Percentiles rank a stretch among this genome's conserved stretches.
phyloP scores from a whole-genome alignment of 2,888 invertebrate species.

The Caenorhabditis becei region DNA sequence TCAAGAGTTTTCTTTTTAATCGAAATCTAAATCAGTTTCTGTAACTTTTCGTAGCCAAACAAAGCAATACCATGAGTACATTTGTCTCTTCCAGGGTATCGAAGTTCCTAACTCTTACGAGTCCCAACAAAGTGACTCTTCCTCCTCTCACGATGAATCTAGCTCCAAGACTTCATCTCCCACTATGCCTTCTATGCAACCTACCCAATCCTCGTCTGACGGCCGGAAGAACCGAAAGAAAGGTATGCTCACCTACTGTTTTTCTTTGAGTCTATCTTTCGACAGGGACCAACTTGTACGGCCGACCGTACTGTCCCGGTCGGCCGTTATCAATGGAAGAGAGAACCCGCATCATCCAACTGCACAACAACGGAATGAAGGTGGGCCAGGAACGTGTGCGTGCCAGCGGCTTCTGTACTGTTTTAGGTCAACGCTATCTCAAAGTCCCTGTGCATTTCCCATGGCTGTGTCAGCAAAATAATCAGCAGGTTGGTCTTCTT shows the following conservation, averaged over 20 bases:
- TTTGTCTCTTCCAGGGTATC: constrained; percentile 50
- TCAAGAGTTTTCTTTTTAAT: too few relatives aligned
- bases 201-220: constrained; percentile 31
- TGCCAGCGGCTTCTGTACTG: constrained; percentile 36
- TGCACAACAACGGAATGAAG: constrained; percentile 79
- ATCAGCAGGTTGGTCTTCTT: constrained; percentile 72
- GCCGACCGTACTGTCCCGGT: constrained; percentile 80
- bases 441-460: constrained; percentile 79
- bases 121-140: constrained; percentile 43
- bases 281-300: constrained; percentile 79
- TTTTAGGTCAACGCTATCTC: constrained; percentile 80
- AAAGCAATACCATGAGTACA: too few relatives aligned
- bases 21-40: too few relatives aligned
- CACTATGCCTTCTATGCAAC: constrained; percentile 13
- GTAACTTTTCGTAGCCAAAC: too few relatives aligned
- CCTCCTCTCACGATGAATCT: constrained; percentile 41
- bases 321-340: constrained; percentile 81
- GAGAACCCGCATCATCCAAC: constrained; percentile 75
- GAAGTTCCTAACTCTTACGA: constrained; percentile 38
- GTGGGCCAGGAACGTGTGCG: constrained; percentile 28
- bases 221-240: constrained; percentile 57
- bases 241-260: constrained; percentile 9
- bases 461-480: constrained; percentile 81
- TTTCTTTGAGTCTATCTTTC: neutral
- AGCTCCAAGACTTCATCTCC: constrained; percentile 45